These are phyloP conservation scores for Embiotoca jacksoni DNA, from an alignment of 2,113 vertebrate species.

Conservation along the genomic window DNA sequence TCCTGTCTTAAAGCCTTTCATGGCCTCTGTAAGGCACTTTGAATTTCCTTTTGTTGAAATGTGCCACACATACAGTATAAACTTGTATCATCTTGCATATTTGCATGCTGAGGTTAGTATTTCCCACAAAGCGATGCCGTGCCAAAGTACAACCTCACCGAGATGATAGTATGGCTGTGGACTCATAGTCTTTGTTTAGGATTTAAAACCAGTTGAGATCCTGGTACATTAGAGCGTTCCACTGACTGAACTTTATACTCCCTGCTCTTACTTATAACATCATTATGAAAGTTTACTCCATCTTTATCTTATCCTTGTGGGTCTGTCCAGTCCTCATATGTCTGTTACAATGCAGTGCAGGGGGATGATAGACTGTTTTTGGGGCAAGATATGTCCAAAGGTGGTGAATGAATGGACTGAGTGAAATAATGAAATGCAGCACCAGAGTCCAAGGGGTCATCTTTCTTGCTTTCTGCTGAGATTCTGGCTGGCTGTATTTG, in stretches of 20 bases:
- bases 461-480: conserved; percentile 70
- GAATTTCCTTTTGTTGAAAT: background rate
- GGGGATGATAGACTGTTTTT: conserved; percentile 62
- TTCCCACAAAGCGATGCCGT: no score
- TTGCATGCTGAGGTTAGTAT: background rate
- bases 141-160: background rate
- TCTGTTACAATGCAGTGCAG: conserved; percentile 7
- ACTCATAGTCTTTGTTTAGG: background rate
- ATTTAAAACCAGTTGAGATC: background rate
- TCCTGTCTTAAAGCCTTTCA: background rate
- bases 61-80: background rate
- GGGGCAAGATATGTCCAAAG: conserved; percentile 37
- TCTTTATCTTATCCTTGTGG: conserved; percentile 10
- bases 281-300: conserved; percentile 42
- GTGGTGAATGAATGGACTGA: conserved; percentile 66
- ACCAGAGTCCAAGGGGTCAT: conserved; percentile 67
- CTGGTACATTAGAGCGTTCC: background rate
- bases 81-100: background rate
- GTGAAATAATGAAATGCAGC: conserved; percentile 76
- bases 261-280: conserved; percentile 29
- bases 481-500: conserved; percentile 68
- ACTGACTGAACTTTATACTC: background rate
- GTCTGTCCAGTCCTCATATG: conserved; percentile 9
- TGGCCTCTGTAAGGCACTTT: background rate
- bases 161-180: background rate